phyloP scores from a whole-genome alignment of 2,888 invertebrate species.

The Aleiodes alternator region DNA sequence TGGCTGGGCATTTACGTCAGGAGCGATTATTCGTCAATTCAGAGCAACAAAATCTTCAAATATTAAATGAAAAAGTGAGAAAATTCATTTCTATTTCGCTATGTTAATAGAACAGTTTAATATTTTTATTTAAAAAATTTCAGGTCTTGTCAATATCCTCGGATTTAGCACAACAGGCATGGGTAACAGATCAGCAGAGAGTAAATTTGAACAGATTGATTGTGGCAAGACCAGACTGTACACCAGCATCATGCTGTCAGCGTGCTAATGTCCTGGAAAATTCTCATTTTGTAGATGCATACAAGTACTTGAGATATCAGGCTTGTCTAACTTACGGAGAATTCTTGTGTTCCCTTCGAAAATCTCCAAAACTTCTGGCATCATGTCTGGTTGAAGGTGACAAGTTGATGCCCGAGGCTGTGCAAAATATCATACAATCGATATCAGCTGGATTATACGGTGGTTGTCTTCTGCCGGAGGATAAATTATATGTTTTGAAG shows the following conservation, averaged over 20 bases:
- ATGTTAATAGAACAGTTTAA: no score
- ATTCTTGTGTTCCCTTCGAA: slow-evolving; percentile 82
- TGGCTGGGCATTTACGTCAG: slow-evolving; percentile 84
- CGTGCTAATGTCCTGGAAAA: slow-evolving; percentile 81
- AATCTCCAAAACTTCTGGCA: slow-evolving; percentile 84
- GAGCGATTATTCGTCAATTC: slow-evolving; percentile 92
- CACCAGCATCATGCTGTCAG: slow-evolving; percentile 87
- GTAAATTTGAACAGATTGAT: slow-evolving; percentile 87
- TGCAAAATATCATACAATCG: slow-evolving; percentile 77
- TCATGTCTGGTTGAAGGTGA: slow-evolving; percentile 83
- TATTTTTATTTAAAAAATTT: background rate
- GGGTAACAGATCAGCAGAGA: slow-evolving; percentile 92
- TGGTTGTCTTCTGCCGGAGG: slow-evolving; percentile 85
- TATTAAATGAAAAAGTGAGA: slow-evolving; percentile 84
- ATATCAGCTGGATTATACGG: slow-evolving; percentile 83
- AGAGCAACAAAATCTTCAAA: slow-evolving; percentile 88
- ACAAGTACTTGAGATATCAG: slow-evolving; percentile 90
- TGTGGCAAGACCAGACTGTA: slow-evolving; percentile 84
- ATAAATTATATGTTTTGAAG: slow-evolving; percentile 82
- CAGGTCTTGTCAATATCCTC: slow-evolving; percentile 78
- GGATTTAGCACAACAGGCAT: slow-evolving; percentile 84
- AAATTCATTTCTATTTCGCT: slow-evolving; percentile 1
- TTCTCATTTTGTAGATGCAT: slow-evolving; percentile 85
- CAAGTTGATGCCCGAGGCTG: slow-evolving; percentile 75
- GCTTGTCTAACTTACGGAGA: slow-evolving; percentile 82